These are phyloP conservation scores for Poeciliopsis presidionis DNA, from an alignment of 2,797 vertebrate genomes.

Conservation along the genomic window DNA sequence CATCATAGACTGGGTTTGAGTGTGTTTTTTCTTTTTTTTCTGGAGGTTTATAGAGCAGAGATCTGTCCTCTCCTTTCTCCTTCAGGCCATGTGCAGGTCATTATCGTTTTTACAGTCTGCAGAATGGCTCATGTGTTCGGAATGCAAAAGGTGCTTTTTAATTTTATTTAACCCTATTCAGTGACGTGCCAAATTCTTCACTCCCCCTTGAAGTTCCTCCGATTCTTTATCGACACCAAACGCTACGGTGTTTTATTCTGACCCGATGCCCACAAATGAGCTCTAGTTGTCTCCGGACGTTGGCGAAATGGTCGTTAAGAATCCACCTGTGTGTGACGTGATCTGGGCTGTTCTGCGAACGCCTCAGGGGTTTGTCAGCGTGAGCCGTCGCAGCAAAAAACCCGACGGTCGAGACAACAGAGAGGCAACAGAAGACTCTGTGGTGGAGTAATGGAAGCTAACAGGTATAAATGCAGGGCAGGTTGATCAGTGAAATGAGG, in stretches of 20 bases:
- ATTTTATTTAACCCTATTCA: slow-evolving; percentile 70
- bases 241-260: not conserved
- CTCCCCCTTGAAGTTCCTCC: not conserved
- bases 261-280: not conserved
- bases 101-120: slow-evolving; percentile 54
- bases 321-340: not conserved
- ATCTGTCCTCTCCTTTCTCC: slow-evolving; percentile 41
- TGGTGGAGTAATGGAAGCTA: not conserved
- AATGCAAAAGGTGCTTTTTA: slow-evolving; percentile 55
- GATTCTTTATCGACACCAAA: not conserved
- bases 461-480: not conserved
- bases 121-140: slow-evolving; percentile 43
- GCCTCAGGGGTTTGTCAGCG: not conserved
- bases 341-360: not conserved
- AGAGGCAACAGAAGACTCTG: not conserved
- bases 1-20: slow-evolving; percentile 1
- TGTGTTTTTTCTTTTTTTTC: not conserved
- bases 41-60: slow-evolving; percentile 27
- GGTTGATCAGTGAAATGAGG: not conserved
- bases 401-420: not conserved
- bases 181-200: not conserved
- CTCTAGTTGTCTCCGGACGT: not conserved
- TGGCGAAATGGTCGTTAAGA: not conserved
- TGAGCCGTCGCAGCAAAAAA: not conserved
- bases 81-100: slow-evolving; percentile 41